Evolutionary conservation across 2,888 invertebrate genomes (phyloP).

Genomic region (Cotesia congregata): DNA sequence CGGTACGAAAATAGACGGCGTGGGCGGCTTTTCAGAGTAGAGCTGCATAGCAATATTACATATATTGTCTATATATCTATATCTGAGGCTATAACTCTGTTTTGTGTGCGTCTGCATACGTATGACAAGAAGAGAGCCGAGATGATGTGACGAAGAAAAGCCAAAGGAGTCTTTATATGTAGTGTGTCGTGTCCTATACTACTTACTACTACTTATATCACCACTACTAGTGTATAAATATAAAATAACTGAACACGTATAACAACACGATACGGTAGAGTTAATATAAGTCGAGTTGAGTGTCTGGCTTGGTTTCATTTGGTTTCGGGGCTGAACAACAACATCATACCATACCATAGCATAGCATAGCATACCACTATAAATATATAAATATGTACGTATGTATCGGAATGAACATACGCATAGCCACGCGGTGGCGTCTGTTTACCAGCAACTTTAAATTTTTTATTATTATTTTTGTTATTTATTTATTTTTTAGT

Average conservation of each 20-base stretch:
- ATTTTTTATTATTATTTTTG: constrained; percentile 3
- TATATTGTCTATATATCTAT: not conserved
- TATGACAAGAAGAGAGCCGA: not conserved
- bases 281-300: not conserved
- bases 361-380: not conserved
- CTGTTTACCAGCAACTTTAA: constrained; percentile 22
- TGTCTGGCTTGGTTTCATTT: constrained; percentile 1
- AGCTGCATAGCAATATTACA: not conserved
- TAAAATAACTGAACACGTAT: not conserved
- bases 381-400: not conserved
- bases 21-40: not conserved
- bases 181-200: not conserved
- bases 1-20: not conserved
- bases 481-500: constrained; percentile 41
- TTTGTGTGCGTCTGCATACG: not conserved
- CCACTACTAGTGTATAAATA: no score
- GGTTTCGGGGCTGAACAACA: not conserved
- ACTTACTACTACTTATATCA: no score
- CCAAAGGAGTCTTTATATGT: not conserved
- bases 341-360: not conserved
- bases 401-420: constrained; percentile 5
- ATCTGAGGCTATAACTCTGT: not conserved
- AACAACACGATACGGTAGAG: constrained; percentile 1
- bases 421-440: not conserved
- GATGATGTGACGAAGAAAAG: not conserved